Conservation (phyloP, 1,140 invertebrate genomes). For the Latrodectus geometricus region DNA sequence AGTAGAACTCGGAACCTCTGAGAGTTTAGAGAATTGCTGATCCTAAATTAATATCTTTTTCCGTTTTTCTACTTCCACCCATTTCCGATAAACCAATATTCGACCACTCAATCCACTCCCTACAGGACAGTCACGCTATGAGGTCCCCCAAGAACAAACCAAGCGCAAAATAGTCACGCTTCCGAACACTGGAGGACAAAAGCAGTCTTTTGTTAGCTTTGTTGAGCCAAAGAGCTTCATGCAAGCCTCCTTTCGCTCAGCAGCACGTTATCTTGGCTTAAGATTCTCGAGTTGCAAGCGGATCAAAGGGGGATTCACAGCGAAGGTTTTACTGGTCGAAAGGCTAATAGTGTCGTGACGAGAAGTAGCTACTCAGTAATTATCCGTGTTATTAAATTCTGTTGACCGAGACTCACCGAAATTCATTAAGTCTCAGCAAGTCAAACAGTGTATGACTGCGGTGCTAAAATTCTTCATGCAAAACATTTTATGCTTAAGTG, state of each 20-base stretch:
- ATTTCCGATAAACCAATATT: conserved; percentile 2
- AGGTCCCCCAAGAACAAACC: conserved; percentile 29
- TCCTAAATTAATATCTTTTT: not conserved
- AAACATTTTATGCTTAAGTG: too few species aligned
- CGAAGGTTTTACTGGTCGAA: not conserved
- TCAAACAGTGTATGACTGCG: too few species aligned
- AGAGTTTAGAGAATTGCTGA: not conserved
- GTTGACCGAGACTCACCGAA: too few species aligned
- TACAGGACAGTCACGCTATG: conserved; percentile 18
- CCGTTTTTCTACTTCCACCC: not conserved
- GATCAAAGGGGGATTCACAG: not conserved
- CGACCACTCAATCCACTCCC: not conserved
- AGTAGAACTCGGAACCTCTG: not conserved
- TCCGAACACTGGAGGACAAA: conserved; percentile 12
- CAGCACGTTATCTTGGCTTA: not conserved
- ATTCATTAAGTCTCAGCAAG: too few species aligned
- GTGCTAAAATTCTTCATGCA: too few species aligned
- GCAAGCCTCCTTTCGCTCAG: not conserved
- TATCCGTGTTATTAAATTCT: not conserved
- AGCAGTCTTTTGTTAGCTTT: not conserved
- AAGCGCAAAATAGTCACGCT: conserved; percentile 55
- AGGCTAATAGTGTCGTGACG: not conserved
- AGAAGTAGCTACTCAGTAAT: not conserved
- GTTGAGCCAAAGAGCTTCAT: not conserved
- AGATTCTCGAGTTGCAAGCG: not conserved